Base-by-base conservation (phyloP, 2,113 vertebrate genomes). In the Lepus timidus region DNA sequence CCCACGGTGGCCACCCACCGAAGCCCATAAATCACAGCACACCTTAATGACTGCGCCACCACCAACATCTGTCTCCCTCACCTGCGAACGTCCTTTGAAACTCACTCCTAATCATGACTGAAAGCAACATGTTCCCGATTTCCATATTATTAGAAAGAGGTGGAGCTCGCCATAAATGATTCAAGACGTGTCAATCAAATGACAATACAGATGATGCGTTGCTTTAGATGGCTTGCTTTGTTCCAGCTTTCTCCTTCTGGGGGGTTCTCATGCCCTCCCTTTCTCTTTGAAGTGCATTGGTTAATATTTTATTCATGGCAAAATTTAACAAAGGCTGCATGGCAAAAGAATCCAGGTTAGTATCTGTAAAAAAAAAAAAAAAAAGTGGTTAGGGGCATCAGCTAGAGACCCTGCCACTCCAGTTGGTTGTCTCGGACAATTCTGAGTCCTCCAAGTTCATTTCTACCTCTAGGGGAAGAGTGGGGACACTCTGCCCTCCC, bases 291-390 rank as follows among this genome's bases (percentile, higher is more conserved):
- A 95, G 92, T 86, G 65, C 2, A 8, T 52, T 27, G 70, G 68
- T 90, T 96, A 73, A 95, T 97, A 95, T 97, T 97, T 97, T 95
- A 96, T 96, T 96, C 95, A 95, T 95, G 51, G 61, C 19, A 58
- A 71, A 90, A 83, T 88, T 85, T 93, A 90, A 94, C 90, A 95
- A 92, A 97, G 90, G 29, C 96, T 71, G 78, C 11, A 1, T n/a
- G 25, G 84, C 31, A 9, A 33, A 52, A 85, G 85, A 61, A 85
- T 90, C 83, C 84, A 79, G 96, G 70, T 70, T 65, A 12, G 78
- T 33, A 4, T 68, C 68, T 61, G 1, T n/a, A 25, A 79, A 29
- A 22, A 52, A n/a, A 33, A 33, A 58, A 58, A 58, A 58, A 58
- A 58, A 58, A 58, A 4, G 73, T 20, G 58, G 39, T 44, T 27